Conservation (phyloP, 1,140 invertebrate species). For the Ooceraea biroi region DNA sequence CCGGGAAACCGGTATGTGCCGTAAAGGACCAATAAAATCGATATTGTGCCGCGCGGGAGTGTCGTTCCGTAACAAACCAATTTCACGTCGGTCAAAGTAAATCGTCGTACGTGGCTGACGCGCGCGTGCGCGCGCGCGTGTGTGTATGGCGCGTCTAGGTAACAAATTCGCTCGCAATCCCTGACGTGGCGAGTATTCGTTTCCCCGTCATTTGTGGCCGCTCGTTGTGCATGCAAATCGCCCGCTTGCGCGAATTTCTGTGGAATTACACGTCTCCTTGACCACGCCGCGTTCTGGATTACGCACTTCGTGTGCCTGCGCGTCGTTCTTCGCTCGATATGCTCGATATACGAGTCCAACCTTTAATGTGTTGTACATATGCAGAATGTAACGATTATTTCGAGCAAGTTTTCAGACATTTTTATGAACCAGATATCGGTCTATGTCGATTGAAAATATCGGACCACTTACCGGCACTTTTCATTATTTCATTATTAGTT, state of each 20-base stretch:
- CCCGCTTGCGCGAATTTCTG: constrained; percentile 50
- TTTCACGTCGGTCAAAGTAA: constrained; percentile 58
- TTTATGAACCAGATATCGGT: too few species aligned
- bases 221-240: constrained; percentile 50
- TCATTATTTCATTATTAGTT: too few species aligned
- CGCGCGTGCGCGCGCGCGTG: background rate
- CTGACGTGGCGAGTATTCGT: constrained; percentile 40
- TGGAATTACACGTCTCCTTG: constrained; percentile 51
- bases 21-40: constrained; percentile 41
- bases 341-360: constrained; percentile 40
- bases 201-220: constrained; percentile 44
- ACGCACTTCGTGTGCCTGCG: background rate
- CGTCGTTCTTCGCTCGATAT: constrained; percentile 42
- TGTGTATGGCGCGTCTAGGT: background rate
- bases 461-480: too few species aligned
- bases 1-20: background rate
- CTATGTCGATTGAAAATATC: too few species aligned
- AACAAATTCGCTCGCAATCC: constrained; percentile 30
- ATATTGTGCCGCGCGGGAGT: constrained; percentile 24
- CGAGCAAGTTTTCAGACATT: background rate
- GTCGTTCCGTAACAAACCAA: constrained; percentile 60
- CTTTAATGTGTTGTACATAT: constrained; percentile 25
- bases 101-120: constrained; percentile 61
- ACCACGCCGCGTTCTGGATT: constrained; percentile 24
- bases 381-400: constrained; percentile 5